A percentile compares a stretch with the other conserved stretches of the same genome.
Evolutionary conservation across 2,888 invertebrate genomes (phyloP).

Genomic region (Apamea epomidion): DNA sequence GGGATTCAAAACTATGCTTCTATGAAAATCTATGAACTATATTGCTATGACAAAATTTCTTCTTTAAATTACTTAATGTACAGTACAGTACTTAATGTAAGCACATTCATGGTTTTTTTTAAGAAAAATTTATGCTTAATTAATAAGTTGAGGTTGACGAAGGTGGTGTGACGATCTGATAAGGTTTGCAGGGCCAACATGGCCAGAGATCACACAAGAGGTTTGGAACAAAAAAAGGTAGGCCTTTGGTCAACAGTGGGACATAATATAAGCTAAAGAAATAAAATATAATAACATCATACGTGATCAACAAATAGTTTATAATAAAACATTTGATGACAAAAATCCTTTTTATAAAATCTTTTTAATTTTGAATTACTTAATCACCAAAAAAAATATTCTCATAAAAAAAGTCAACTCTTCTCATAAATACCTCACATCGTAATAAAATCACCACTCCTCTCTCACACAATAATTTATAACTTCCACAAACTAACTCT

Average conservation of each 20-base stretch:
- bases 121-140: too few species aligned
- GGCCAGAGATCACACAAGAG: too few species aligned
- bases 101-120: background rate
- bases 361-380: too few species aligned
- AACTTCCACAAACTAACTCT: slow-evolving; percentile 33
- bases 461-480: slow-evolving; percentile 49
- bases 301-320: background rate
- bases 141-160: too few species aligned
- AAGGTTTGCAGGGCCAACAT: too few species aligned
- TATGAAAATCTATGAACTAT: background rate
- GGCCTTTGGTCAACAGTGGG: too few species aligned
- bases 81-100: background rate
- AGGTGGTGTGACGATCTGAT: too few species aligned
- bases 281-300: background rate
- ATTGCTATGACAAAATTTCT: background rate
- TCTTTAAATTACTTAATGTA: too few species aligned
- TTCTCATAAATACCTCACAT: slow-evolving; percentile 25
- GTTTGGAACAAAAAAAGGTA: too few species aligned
- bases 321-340: background rate
- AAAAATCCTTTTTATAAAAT: background rate
- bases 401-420: background rate
- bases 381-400: background rate
- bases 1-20: background rate
- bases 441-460: slow-evolving; percentile 28
- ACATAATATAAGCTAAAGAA: too few species aligned